Conservation (phyloP, 2,888 invertebrate genomes). For the Scaptomyza parva region DNA sequence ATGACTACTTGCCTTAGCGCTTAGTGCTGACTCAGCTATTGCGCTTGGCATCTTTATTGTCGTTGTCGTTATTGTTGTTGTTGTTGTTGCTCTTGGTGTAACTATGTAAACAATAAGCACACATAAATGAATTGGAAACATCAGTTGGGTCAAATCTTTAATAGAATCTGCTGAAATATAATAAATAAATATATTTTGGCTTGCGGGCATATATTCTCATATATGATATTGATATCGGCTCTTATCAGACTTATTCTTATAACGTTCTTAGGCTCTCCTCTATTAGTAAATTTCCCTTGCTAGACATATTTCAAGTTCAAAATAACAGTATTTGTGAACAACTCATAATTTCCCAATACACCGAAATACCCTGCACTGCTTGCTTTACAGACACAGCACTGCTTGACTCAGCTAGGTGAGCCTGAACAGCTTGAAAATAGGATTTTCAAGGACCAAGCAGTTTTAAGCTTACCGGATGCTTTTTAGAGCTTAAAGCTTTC, state of each 20-base stretch:
- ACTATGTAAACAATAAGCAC: conserved; percentile 63
- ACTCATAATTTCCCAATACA: neutral
- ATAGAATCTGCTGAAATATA: conserved; percentile 14
- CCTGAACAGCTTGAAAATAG: conserved; percentile 4
- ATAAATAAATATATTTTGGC: too few relatives aligned
- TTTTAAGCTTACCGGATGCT: conserved; percentile 17
- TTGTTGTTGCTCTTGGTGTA: conserved; percentile 18
- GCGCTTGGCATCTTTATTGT: conserved; percentile 6
- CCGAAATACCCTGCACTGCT: neutral
- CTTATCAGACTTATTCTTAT: neutral
- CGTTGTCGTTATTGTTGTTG: conserved; percentile 15
- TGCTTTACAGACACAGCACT: conserved; percentile 36
- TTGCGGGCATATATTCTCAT: too few relatives aligned
- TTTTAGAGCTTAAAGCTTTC: conserved; percentile 4
- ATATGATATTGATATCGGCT: too few relatives aligned
- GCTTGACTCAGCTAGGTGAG: conserved; percentile 8
- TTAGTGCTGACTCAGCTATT: conserved; percentile 51
- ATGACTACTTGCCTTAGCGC: conserved; percentile 19
- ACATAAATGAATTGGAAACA: conserved; percentile 56
- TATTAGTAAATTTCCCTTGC: neutral
- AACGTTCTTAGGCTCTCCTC: neutral
- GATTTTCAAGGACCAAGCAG: neutral
- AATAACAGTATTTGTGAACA: neutral
- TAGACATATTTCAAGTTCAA: neutral
- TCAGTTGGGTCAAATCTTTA: conserved; percentile 37